Evolutionary conservation across 2,797 vertebrate genomes (phyloP), one percentile per base, ranked within the genome.

Genomic region (Lepilemur ruficaudatus): DNA sequence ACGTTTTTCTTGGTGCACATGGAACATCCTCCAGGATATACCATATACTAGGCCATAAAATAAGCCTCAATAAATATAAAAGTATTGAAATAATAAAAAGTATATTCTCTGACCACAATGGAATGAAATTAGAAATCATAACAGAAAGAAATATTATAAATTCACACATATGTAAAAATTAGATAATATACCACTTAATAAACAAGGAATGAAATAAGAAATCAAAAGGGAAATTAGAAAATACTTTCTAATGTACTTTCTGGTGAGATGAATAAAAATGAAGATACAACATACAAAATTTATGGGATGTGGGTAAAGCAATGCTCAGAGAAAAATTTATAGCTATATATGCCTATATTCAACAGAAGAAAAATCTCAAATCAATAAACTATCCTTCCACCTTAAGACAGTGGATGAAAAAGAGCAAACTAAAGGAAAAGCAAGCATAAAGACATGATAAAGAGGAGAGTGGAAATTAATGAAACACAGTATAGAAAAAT

Each of bases 341-440:
- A 72, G 10, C 50, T 72, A 3, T 38, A 95, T 83, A 65, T 76
- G 28, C 9, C 38, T 79, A 38, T 50, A 85, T n/a, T 95, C 83
- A 91, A 79, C 9, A 95, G 41, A 84, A 52, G 9, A 46, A 93
- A 69, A 65, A 14, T 73, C 55, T 65, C 25, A 70, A 92, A 55
- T 67, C 63, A 52, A 20, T 75, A 75, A 41, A 2, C 20, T 67
- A 80, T 38, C 11, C 22, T 73, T 88, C 43, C 10, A 55, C 8
- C 30, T 85, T 63, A 75, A 90, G 23, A 83, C 2, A 59, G 32
- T 11, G 17, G 72, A 52, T 41, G 9, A 46, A 67, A 92, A 69
- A 52, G 30, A 86, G 15, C 50, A 85, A 92, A 88, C 22, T 59
- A 96, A 87, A 84, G 35, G 50, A 85, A 96, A 94, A 72, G 28